Evolutionary conservation across 1,140 invertebrate genomes (phyloP).

Genomic region (Leptinotarsa lineolata): DNA sequence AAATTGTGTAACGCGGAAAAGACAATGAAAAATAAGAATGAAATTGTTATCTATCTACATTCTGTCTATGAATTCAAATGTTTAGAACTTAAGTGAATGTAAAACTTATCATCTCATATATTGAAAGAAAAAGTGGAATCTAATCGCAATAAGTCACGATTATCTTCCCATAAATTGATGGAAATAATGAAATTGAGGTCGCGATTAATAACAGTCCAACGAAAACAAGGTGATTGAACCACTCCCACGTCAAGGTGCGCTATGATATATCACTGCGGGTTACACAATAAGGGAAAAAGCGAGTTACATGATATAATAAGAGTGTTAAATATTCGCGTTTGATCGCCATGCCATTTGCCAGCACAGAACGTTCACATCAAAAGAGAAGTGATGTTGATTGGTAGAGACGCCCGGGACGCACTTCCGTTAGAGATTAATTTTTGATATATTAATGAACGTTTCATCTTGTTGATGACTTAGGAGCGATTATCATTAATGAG

Average conservation of each 20-base stretch:
- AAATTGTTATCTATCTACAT: too few species aligned
- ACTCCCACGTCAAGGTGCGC: not conserved
- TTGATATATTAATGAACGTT: not conserved
- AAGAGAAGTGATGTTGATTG: not conserved
- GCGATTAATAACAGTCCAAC: not conserved
- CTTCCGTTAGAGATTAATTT: not conserved
- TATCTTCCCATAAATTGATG: not conserved
- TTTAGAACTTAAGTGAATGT: too few species aligned
- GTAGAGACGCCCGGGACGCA: not conserved
- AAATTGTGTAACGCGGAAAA: too few species aligned
- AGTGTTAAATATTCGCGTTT: not conserved
- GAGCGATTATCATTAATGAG: not conserved
- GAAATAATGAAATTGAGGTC: not conserved
- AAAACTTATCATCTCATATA: too few species aligned
- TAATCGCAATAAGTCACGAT: too few species aligned
- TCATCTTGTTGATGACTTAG: not conserved
- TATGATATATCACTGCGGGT: not conserved
- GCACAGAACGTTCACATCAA: not conserved
- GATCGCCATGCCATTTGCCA: not conserved
- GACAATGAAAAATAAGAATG: too few species aligned
- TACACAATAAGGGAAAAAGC: not conserved
- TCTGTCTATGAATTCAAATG: too few species aligned
- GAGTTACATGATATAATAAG: not conserved
- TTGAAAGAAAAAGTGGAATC: too few species aligned
- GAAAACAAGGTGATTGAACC: not conserved